Base-by-base conservation (phyloP, 1,140 invertebrate genomes). In the Helicorthomorpha holstii region DNA sequence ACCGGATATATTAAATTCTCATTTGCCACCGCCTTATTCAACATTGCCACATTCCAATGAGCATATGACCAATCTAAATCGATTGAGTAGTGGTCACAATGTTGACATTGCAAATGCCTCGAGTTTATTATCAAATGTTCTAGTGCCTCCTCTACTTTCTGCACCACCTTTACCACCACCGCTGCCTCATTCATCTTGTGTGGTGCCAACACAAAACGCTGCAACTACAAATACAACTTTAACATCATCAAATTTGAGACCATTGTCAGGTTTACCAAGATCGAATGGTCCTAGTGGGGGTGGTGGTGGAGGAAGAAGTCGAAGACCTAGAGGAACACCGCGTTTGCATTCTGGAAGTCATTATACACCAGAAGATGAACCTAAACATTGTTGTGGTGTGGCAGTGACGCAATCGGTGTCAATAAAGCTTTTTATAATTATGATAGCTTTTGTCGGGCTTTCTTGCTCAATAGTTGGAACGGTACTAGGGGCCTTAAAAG, bases 391-490 rank as follows among this genome's bases (percentile, higher is more conserved):
- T 59, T 80, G 77, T 60, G 76, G 76, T 21, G 67, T 79, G 38
- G 64, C 73, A 22, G 70, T 76, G 3, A 73, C 72, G 54, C 75
- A 76, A 58, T 71, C 76, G 0, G 72, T 77, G 7, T 76, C 75
- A 22, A 72, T 80, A 47, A 66, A 77, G 56, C 81, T 78, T 78
- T 78, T 80, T 59, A 79, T 81, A 56, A 72, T 80, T 4, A 69
- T 82, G 60, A 80, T 83, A 49, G 77, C 79, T 52, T 71, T 82
- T 51, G 78, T 83, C 0, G 81, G 80, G 2, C 74, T 82, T 25
- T 80, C 78, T 62, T 76, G 79, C 54, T 77, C 78, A 4, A 68
- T 78, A n/a, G 54, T 56, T 3, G 54, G 54, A 2, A 62, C 59
- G 23, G 54, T 63, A 10, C 68, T 84, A 0, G 80, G 80, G 1